Base-by-base conservation (phyloP, 92 coral and sea anemone species). In the Montipora capitata region DNA sequence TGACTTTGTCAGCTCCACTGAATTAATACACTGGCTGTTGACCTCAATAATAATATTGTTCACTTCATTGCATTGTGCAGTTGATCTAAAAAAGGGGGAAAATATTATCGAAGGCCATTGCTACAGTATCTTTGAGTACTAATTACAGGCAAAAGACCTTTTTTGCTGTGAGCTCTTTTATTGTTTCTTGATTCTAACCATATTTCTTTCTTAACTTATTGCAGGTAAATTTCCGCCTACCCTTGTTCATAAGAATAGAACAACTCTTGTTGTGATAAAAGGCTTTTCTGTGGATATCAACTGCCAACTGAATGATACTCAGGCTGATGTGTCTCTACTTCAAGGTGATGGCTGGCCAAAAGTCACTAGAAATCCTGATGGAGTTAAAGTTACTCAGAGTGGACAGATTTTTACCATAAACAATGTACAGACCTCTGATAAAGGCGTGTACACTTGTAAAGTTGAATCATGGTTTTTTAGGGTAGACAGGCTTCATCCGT, bases 351-450 rank as follows among this genome's bases (percentile, higher is more conserved):
- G 40, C 14, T 4, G 7, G 0, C 4, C 43, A 15, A 1, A 11
- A 14, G 11, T 7, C 17, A 27, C 42, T 39, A 74, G 81, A 27
- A 3, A 7, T 41, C 82, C 84, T 3, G 92, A 91, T 81, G 94
- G 92, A n/a, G 67, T 61, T 56, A 86, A 81, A 76, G 81, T 91
- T 40, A 91, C 94, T 7, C 72, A 91, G 78, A 51, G 78, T 62
- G 94, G 92, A 59, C 94, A 91, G 41, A 81, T 91, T 18, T 91
- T 91, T 51, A 80, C 94, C 40, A 69, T 91, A 12, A 81, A 91
- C 42, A 69, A 91, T 41, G 51, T 87, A 3, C 49, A 44, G 40
- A 0, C 4, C 1, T 61, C 89, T 44, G 94, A 87, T 38, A 3
- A 0, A 8, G 88, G 85, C 43, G 12, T 0, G 48, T 86, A 87